These are phyloP conservation scores for Dipodomys spectabilis DNA, from an alignment of 2,113 vertebrate species.

Conservation along the genomic window DNA sequence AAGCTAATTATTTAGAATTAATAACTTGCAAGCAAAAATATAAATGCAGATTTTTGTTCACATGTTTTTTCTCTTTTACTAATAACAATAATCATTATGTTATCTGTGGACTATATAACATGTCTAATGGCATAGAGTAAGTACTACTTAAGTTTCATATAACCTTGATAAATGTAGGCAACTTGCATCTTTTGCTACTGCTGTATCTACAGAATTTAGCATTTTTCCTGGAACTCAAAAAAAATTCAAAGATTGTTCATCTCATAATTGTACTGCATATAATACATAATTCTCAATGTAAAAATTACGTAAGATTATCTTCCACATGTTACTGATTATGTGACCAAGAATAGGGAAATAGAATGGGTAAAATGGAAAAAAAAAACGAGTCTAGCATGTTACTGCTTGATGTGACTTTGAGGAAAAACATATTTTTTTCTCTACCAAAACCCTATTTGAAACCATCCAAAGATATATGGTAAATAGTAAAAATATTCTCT, in stretches of 20 bases:
- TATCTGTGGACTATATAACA: neutral
- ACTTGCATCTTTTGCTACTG: neutral
- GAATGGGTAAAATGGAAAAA: neutral
- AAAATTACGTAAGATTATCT: neutral
- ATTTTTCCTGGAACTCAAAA: neutral
- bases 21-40: neutral
- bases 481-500: neutral
- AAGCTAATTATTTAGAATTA: neutral
- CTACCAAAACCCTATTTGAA: neutral
- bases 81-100: neutral
- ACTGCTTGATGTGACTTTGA: neutral
- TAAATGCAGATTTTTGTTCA: neutral
- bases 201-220: neutral
- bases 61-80: neutral
- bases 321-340: too few species aligned
- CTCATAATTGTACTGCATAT: neutral
- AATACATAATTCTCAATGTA: neutral
- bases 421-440: neutral
- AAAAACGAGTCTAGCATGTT: neutral
- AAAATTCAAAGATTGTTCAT: neutral
- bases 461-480: neutral
- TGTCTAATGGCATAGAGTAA: neutral
- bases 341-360: too few species aligned
- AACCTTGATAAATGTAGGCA: neutral
- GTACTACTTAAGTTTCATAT: neutral